phyloP scores from a whole-genome alignment of 2,113 vertebrate species.

The Rhadina sibilatrix region DNA sequence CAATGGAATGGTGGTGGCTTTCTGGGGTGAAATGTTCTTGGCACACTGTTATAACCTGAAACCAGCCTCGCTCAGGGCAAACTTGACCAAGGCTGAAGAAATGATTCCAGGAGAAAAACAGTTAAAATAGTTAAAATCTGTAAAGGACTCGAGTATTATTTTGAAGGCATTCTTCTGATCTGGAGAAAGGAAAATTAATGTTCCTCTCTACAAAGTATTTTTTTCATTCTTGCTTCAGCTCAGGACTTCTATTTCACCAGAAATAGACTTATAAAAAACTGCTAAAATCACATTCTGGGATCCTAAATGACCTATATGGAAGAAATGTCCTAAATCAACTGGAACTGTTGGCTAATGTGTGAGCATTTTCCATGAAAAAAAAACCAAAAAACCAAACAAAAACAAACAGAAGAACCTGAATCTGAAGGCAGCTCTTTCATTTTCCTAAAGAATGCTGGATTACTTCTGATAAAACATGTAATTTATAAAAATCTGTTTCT shows the following conservation, averaged over 20 bases:
- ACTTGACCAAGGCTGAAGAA: neutral
- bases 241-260: neutral
- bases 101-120: neutral
- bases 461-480: neutral
- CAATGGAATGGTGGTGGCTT: neutral
- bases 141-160: neutral
- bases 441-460: neutral
- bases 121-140: neutral
- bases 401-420: neutral
- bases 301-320: neutral
- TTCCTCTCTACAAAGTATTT: neutral
- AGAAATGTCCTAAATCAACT: neutral
- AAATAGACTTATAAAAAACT: neutral
- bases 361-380: neutral
- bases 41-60: neutral
- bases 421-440: neutral
- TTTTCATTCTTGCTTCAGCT: neutral
- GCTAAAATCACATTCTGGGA: neutral
- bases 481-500: neutral
- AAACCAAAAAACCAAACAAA: neutral
- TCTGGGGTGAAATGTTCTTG: neutral
- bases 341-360: neutral
- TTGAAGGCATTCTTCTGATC: neutral
- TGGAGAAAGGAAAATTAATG: neutral
- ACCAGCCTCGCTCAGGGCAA: neutral